Percentiles rank a stretch among this genome's conserved stretches.
phyloP scores from a whole-genome alignment of 2,797 vertebrate genomes.

The Arctocebus calabarensis region DNA sequence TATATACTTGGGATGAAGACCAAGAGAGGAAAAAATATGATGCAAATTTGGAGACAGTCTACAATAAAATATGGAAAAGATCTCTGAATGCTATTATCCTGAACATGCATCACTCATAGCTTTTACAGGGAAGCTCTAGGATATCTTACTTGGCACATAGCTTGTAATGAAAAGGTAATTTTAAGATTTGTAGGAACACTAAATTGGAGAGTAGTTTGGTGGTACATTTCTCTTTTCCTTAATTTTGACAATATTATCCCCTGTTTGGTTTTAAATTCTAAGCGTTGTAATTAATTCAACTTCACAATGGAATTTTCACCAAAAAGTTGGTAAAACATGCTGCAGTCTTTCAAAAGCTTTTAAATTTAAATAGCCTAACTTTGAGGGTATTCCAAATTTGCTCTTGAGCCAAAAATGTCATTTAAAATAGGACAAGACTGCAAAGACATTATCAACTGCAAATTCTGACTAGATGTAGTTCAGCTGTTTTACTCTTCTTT shows the following conservation, averaged over 20 bases:
- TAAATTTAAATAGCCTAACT: constrained; percentile 64
- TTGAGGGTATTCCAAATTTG: constrained; percentile 45
- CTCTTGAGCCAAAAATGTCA: constrained; percentile 47
- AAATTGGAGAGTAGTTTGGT: background rate
- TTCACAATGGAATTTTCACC: background rate
- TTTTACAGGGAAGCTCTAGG: background rate
- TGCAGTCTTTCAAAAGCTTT: constrained; percentile 62
- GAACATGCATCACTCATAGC: background rate
- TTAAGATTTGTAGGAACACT: background rate
- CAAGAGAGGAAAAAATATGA: background rate
- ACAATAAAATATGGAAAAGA: background rate
- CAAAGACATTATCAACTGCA: constrained; percentile 69
- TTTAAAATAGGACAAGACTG: constrained; percentile 59
- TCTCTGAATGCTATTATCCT: background rate
- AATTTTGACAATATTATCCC: background rate
- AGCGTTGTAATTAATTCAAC: constrained; percentile 51
- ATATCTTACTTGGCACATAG: background rate
- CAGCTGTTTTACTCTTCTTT: constrained; percentile 70
- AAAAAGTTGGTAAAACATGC: constrained; percentile 12
- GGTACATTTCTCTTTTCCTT: background rate
- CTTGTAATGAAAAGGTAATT: background rate
- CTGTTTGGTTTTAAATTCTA: constrained; percentile 62
- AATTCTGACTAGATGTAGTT: constrained; percentile 77
- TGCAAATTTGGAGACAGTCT: background rate
- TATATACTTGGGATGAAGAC: background rate